Conservation (phyloP, 2,888 invertebrate genomes). For the Automeris io region DNA sequence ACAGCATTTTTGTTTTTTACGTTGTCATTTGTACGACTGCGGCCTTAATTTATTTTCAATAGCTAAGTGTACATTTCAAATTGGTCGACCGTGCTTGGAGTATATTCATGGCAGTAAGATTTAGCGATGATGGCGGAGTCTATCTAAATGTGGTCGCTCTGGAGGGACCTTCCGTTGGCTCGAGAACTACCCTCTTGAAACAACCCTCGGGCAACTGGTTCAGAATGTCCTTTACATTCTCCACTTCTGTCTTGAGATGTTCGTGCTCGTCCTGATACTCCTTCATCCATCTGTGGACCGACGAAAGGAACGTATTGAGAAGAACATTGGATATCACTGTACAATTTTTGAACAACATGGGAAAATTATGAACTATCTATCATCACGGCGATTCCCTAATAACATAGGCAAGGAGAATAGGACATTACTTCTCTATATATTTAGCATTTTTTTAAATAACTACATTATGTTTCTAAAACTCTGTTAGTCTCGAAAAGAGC, state of each 20-base stretch:
- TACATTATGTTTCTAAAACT: too few species aligned
- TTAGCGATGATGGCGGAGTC: too few species aligned
- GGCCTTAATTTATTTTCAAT: slow-evolving; percentile 1
- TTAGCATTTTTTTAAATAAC: too few species aligned
- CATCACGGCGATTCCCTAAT: too few species aligned
- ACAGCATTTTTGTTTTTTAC: background rate
- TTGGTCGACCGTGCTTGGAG: background rate
- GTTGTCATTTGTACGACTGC: too few species aligned
- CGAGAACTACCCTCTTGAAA: slow-evolving; percentile 86
- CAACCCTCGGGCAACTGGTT: slow-evolving; percentile 88
- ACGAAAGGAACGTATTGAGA: background rate
- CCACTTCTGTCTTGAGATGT: slow-evolving; percentile 84
- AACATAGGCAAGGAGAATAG: too few species aligned
- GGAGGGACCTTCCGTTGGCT: slow-evolving; percentile 76
- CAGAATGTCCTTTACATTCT: slow-evolving; percentile 88
- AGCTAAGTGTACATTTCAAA: background rate
- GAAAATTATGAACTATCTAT: too few species aligned
- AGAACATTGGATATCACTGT: background rate
- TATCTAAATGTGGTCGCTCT: slow-evolving; percentile 25
- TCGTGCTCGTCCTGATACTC: slow-evolving; percentile 87
- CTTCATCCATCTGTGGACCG: slow-evolving; percentile 80
- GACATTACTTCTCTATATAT: too few species aligned
- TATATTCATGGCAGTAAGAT: too few species aligned
- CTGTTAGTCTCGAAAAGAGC: too few species aligned
- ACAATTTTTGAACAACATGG: background rate